A percentile compares a stretch with the other conserved stretches of the same genome.
Evolutionary conservation across 2,113 vertebrate species (phyloP).

Genomic region (Hucho hucho): DNA sequence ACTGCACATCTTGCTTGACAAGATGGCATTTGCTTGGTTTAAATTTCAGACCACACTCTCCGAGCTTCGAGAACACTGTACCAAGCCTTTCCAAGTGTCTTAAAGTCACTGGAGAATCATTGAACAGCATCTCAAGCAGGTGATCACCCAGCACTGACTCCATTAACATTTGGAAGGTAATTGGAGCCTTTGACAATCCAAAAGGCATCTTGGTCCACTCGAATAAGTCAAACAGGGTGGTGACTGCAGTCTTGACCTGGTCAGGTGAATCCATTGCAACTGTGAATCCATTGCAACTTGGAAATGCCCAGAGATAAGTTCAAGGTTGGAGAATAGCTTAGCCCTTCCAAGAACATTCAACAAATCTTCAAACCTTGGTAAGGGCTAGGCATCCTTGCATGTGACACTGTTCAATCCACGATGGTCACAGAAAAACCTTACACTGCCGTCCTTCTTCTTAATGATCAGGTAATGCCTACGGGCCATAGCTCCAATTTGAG

Average conservation of each 20-base stretch:
- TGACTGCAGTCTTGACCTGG: background rate
- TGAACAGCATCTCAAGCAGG: constrained; percentile 3
- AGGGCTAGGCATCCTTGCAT: background rate
- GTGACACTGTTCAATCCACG: background rate
- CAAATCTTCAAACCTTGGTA: background rate
- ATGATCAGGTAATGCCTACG: background rate
- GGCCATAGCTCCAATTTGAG: background rate
- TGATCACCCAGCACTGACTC: constrained; percentile 15
- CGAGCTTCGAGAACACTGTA: background rate
- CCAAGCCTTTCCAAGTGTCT: constrained; percentile 6
- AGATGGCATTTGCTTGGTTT: constrained; percentile 10
- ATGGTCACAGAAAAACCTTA: constrained; percentile 1
- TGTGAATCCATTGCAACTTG: constrained; percentile 2
- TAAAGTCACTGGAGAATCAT: constrained; percentile 16
- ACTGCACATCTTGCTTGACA: background rate
- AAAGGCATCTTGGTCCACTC: constrained; percentile 11
- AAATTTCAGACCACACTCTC: constrained; percentile 13
- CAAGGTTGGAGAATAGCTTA: background rate
- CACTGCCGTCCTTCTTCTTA: background rate
- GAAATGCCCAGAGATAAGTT: background rate
- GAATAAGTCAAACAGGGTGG: constrained; percentile 7
- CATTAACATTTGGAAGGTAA: constrained; percentile 15
- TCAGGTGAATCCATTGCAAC: background rate
- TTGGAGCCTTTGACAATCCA: background rate
- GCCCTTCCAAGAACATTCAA: background rate